These are phyloP conservation scores for Dendroctonus ponderosae DNA, from an alignment of 1,140 invertebrate genomes.

Conservation along the genomic window DNA sequence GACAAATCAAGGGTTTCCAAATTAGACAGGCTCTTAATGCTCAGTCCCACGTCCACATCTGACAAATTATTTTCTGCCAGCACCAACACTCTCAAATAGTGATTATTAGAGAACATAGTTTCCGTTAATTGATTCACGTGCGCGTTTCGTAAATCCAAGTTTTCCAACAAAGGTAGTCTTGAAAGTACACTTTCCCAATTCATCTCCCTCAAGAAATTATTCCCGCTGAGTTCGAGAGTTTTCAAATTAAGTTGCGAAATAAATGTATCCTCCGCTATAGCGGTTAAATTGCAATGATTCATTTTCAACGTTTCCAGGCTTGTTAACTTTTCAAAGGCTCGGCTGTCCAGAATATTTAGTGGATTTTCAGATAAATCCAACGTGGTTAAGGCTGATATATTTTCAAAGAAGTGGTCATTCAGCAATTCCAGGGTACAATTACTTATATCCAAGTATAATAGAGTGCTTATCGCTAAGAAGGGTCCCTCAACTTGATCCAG, in stretches of 20 bases:
- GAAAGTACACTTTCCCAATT: conserved; percentile 63
- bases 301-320: conserved; percentile 65
- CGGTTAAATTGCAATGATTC: conserved; percentile 63
- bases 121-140: conserved; percentile 62
- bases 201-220: conserved; percentile 55
- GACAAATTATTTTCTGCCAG: conserved; percentile 65
- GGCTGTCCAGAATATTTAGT: conserved; percentile 56
- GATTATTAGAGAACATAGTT: conserved; percentile 65
- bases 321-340: conserved; percentile 62
- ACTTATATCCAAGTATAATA: conserved; percentile 67
- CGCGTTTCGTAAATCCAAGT: conserved; percentile 63
- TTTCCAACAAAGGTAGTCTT: conserved; percentile 60
- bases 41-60: conserved; percentile 63
- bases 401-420: conserved; percentile 64
- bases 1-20: conserved; percentile 68
- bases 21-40: conserved; percentile 65
- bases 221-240: conserved; percentile 63
- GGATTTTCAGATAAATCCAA: conserved; percentile 71
- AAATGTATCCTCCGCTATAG: conserved; percentile 60
- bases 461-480: conserved; percentile 63
- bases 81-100: conserved; percentile 63
- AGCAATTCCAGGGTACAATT: conserved; percentile 61
- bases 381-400: conserved; percentile 63
- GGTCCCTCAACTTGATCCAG: conserved; percentile 61
- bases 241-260: conserved; percentile 60